Evolutionary conservation across 2,113 vertebrate species (phyloP).

Genomic region (Microcebus lehilahytsara): DNA sequence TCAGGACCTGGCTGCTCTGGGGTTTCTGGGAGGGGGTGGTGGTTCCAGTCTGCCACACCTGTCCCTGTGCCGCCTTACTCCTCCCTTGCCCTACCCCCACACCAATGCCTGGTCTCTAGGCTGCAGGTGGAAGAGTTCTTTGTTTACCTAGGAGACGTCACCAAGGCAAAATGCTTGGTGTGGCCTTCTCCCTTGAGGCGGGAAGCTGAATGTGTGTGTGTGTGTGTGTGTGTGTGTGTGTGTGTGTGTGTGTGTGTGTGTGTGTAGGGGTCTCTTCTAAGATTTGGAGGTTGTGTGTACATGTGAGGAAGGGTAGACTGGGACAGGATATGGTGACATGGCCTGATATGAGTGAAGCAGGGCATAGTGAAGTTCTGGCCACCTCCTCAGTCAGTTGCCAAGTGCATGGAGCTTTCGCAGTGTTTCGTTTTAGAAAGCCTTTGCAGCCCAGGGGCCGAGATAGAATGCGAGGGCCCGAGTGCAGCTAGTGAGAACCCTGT

Average conservation of each 20-base stretch:
- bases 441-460: not conserved
- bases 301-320: too few species aligned
- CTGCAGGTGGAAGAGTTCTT: not conserved
- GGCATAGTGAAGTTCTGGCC: too few species aligned
- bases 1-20: not conserved
- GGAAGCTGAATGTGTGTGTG: not conserved
- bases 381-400: not conserved
- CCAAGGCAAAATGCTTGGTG: not conserved
- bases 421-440: not conserved
- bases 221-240: too few species aligned
- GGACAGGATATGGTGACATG: not conserved
- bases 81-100: not conserved
- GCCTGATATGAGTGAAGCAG: not conserved
- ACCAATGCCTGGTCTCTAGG: not conserved
- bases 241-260: too few species aligned
- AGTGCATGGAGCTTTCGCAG: not conserved
- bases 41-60: too few species aligned
- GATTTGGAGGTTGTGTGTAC: not conserved
- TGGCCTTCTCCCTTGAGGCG: not conserved
- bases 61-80: too few species aligned
- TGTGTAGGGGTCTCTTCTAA: not conserved
- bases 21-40: not conserved
- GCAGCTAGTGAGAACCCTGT: not conserved
- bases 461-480: not conserved
- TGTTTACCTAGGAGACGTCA: not conserved